These are phyloP conservation scores for Phragmatobia fuliginosa DNA, from an alignment of 2,888 invertebrate genomes.

Conservation along the genomic window DNA sequence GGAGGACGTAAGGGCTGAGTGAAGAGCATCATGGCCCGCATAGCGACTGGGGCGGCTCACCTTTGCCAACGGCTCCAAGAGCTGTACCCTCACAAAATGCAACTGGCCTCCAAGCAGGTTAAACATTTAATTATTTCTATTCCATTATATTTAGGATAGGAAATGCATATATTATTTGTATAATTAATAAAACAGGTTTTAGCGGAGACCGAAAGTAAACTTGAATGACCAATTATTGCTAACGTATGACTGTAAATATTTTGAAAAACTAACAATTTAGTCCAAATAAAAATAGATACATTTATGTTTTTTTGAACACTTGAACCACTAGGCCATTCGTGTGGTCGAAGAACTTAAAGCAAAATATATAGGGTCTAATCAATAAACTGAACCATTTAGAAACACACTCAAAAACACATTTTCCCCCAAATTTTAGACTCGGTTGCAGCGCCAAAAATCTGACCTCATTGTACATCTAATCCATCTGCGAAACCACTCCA, in stretches of 20 bases:
- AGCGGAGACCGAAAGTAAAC: background rate
- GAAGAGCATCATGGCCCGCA: conserved; percentile 67
- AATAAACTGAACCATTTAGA: background rate
- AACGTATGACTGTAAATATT: too few species aligned
- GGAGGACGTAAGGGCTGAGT: conserved; percentile 17
- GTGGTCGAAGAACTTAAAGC: too few species aligned
- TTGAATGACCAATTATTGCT: background rate
- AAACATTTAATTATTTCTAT: conserved; percentile 15
- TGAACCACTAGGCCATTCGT: too few species aligned
- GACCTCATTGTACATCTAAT: background rate
- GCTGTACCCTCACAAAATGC: conserved; percentile 75
- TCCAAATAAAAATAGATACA: background rate
- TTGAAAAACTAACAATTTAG: background rate
- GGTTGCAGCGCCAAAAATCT: background rate
- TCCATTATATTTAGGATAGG: too few species aligned
- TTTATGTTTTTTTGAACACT: too few species aligned
- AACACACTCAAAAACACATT: background rate
- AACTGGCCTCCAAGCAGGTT: conserved; percentile 69
- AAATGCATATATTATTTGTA: background rate
- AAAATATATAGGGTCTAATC: background rate
- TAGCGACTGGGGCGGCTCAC: conserved; percentile 76
- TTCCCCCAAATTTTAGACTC: background rate
- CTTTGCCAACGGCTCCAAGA: conserved; percentile 80
- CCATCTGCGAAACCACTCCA: background rate
- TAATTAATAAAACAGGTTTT: background rate